Conservation (phyloP, 2,888 invertebrate genomes). For the Diaperis boleti region DNA sequence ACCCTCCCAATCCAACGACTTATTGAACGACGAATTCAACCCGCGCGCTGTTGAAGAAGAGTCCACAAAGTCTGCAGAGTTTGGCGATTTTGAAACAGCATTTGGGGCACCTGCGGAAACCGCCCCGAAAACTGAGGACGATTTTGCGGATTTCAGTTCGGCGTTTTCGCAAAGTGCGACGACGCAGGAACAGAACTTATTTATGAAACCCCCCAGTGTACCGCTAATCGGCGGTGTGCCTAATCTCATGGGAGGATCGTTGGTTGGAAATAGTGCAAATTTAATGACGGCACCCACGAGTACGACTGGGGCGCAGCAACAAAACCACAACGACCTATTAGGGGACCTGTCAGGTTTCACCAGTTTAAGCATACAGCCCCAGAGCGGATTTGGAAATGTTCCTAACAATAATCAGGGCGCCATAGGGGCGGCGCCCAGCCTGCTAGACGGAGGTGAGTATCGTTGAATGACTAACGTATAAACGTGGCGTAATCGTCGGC, state of each 20-base stretch:
- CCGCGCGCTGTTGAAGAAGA: slow-evolving; percentile 67
- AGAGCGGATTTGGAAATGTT: slow-evolving; percentile 27
- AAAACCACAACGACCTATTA: slow-evolving; percentile 54
- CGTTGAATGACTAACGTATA: too few species aligned
- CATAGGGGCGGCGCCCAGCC: slow-evolving; percentile 20
- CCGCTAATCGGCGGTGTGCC: slow-evolving; percentile 42
- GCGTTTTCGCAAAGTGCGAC: slow-evolving; percentile 69
- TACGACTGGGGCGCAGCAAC: slow-evolving; percentile 14
- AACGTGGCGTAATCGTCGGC: too few species aligned
- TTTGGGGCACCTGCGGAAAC: slow-evolving; percentile 70
- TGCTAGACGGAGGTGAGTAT: slow-evolving; percentile 45
- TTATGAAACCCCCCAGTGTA: slow-evolving; percentile 42
- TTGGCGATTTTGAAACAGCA: slow-evolving; percentile 83
- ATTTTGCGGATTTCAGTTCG: slow-evolving; percentile 85
- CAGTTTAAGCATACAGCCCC: slow-evolving; percentile 53
- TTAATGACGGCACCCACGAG: slow-evolving; percentile 5
- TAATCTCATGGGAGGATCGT: slow-evolving; percentile 22
- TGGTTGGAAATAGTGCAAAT: slow-evolving; percentile 11
- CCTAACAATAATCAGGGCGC: slow-evolving; percentile 44
- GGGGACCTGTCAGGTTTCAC: slow-evolving; percentile 59
- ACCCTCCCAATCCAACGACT: slow-evolving; percentile 63
- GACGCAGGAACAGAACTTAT: slow-evolving; percentile 34
- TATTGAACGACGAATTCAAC: slow-evolving; percentile 75
- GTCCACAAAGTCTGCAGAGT: slow-evolving; percentile 67
- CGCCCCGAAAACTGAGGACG: slow-evolving; percentile 67